Evolutionary conservation across 2,888 invertebrate genomes (phyloP), one percentile per base, ranked within the genome.

Genomic region (Leptopterna dolabrata): DNA sequence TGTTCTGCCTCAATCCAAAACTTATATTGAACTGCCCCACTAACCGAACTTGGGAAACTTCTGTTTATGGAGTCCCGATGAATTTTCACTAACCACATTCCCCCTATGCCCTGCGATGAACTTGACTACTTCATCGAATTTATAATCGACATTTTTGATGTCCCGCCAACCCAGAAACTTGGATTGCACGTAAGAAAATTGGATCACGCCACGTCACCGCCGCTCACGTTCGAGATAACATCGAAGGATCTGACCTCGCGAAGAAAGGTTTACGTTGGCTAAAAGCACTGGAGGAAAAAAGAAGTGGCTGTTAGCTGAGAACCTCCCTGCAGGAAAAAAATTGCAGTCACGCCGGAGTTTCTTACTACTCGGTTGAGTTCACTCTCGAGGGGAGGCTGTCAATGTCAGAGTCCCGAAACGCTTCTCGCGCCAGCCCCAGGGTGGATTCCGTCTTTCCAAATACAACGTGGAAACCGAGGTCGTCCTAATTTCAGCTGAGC

Each of bases 281-380:
- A 63, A 63, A 63, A 63, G 63, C 63, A 63, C 19, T 4, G 13
- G 47, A 24, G 3, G 24, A 11, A 19, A 11, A 19, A 24, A 63
- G 63, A 27, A 30, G 43, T 78, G 11, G 45, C 24, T 78, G 78
- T 78, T 45, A 78, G n/a, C 71, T 71, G 29, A 14, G 29, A 29
- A 6, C 43, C 41, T 2, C 14, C n/a, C n/a, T 19, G 43, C 30
- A 14, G 76, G 19, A 13, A 76, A 55, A 76, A 76, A 76, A 76
- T 19, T 6, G 76, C 16, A 41, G 76, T 76, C 76, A 76, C 76
- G 45, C 78, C 78, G 78, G 19, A 63, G 43, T 78, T 45, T 9
- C 78, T 78, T 78, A 78, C 78, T 24, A 78, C 45, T 45, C 78
- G 45, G 76, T 76, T 76, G 36, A 76, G 14, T 76, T 76, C 43